Evolutionary conservation across 2,888 invertebrate genomes (phyloP).

Genomic region (Parthenolecanium corni): DNA sequence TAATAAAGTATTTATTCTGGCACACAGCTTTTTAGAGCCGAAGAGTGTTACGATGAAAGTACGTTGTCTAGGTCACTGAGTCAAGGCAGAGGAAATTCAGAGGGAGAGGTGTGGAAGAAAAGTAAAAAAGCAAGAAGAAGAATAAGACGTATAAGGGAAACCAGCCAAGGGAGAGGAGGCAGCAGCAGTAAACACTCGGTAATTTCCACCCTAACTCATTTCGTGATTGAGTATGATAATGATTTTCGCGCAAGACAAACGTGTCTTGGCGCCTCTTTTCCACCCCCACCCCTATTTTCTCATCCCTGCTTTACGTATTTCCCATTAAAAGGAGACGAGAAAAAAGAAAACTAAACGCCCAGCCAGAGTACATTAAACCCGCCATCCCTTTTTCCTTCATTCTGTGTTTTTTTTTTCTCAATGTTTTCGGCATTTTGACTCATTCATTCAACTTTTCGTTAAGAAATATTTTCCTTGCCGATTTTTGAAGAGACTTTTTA

Average conservation of each 20-base stretch:
- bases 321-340: constrained; percentile 10
- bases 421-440: constrained; percentile 14
- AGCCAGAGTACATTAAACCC: constrained; percentile 5
- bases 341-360: neutral
- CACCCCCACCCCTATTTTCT: neutral
- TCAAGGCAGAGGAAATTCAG: constrained; percentile 6
- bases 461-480: constrained; percentile 8
- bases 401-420: constrained; percentile 9
- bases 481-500: too few relatives aligned
- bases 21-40: neutral
- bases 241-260: constrained; percentile 24
- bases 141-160: too few relatives aligned
- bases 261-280: constrained; percentile 17
- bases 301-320: constrained; percentile 11
- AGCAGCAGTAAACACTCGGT: constrained; percentile 15
- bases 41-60: constrained; percentile 19
- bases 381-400: too few relatives aligned
- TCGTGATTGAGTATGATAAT: constrained; percentile 21
- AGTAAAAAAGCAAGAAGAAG: neutral
- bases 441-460: constrained; percentile 12
- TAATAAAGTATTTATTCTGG: constrained; percentile 24
- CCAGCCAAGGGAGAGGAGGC: too few relatives aligned
- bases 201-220: constrained; percentile 24
- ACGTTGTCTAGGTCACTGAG: constrained; percentile 22
- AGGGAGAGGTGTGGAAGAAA: too few relatives aligned